Evolutionary conservation across 2,888 invertebrate genomes (phyloP).

Genomic region (Andricus quercusramuli): DNA sequence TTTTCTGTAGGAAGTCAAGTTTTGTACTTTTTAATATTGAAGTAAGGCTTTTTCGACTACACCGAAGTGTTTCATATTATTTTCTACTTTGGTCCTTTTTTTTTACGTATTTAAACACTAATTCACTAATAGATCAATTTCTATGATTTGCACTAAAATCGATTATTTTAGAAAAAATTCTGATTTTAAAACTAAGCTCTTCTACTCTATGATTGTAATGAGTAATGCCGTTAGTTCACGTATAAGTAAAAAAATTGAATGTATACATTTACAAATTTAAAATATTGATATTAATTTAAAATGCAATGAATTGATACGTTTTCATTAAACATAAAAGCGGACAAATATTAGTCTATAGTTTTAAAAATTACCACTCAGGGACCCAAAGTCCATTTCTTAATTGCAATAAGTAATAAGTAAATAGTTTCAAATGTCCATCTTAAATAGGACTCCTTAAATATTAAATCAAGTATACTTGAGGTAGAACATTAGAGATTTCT

Average conservation of each 20-base stretch:
- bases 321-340: neutral
- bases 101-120: neutral
- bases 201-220: neutral
- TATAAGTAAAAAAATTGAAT: too few relatives aligned
- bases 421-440: neutral
- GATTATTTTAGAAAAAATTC: neutral
- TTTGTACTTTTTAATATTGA: neutral
- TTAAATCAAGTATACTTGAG: conserved; percentile 6
- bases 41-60: neutral
- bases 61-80: neutral
- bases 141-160: neutral
- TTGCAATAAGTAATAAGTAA: neutral
- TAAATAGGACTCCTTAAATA: neutral
- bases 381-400: neutral
- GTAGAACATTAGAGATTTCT: conserved; percentile 13
- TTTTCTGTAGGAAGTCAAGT: neutral
- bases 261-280: neutral
- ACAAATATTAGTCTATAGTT: neutral
- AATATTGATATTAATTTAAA: neutral
- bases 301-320: neutral
- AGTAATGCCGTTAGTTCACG: neutral
- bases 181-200: neutral
- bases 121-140: neutral
- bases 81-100: neutral
- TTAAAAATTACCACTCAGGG: neutral